Base-by-base conservation (phyloP, 2,888 invertebrate species). In the Trichogramma evanescens region DNA sequence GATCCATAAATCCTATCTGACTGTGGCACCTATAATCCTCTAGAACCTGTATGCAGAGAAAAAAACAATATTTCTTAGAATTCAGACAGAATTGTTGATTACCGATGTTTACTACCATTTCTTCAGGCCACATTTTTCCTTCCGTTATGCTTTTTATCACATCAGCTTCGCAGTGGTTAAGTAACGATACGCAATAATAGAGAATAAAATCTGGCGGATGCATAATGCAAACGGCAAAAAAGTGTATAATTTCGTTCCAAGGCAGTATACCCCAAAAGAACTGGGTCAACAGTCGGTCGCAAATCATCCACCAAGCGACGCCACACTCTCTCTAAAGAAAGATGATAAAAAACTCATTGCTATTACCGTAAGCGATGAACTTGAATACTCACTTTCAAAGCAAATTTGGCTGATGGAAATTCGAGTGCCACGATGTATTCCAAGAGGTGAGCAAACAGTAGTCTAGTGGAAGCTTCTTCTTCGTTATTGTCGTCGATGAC, bases 291-390 rank as follows among this genome's bases (percentile, higher is more conserved):
- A 76, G 61, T 63, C 70, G 68, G 55, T 73, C 69, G 59, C 75
- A 76, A 58, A 77, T 71, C 67, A 74, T 72, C 72, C 77, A 77
- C 77, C 77, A 77, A 52, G 71, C 66, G 3, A 71, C 60, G 42
- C 76, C 77, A 56, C 70, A 77, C 45, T 71, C 68, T 55, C 63
- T 69, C 76, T 77, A 58, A 8, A 64, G 61, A 50, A 42, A 13
- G 54, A 58, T 52, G 54, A 8, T 52, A 38, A 26, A 41, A 41
- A 63, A 45, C 38, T 9, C 38, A 4, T 42, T 49, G 13, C 3
- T 6, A 55, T 2, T 26, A n/a, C 8, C 50, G 9, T 54, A 13
- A 9, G 38, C 53, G 40, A 52, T 56, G 44, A 46, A 51, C 39
- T 7, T 5, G 8, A 40, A 26, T 26, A 56, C 50, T 40, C 67